Evolutionary conservation across 2,888 invertebrate species (phyloP).

Genomic region (Drosophila longiperda): DNA sequence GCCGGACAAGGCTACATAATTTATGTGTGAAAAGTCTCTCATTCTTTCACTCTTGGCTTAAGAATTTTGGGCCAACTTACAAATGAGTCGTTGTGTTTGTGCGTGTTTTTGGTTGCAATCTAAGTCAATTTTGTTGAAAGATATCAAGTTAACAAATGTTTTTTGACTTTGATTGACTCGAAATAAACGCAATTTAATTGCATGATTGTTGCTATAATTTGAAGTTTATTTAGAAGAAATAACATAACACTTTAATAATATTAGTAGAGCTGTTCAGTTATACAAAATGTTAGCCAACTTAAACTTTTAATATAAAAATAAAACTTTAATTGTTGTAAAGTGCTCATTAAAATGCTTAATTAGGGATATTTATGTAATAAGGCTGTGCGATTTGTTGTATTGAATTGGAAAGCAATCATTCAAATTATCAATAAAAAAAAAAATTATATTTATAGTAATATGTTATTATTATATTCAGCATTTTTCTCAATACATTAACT

Average conservation of each 20-base stretch:
- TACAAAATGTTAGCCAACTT: background rate
- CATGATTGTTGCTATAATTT: conserved; percentile 7
- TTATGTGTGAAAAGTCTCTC: conserved; percentile 72
- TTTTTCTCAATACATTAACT: background rate
- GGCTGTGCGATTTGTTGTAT: background rate
- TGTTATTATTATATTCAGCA: background rate
- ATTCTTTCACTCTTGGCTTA: conserved; percentile 54
- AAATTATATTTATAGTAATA: background rate
- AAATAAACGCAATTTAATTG: conserved; percentile 26
- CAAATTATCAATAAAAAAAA: background rate
- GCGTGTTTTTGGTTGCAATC: background rate
- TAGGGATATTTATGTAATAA: background rate
- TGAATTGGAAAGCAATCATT: background rate
- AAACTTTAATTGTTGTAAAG: background rate
- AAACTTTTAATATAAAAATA: too few species aligned
- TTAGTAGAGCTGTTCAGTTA: background rate
- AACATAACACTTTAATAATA: background rate
- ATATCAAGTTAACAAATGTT: conserved; percentile 66
- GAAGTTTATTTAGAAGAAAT: background rate
- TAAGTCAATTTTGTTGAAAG: conserved; percentile 68
- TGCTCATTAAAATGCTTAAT: background rate
- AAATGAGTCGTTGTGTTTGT: conserved; percentile 7
- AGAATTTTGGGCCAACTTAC: conserved; percentile 64
- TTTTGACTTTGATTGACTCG: conserved; percentile 45
- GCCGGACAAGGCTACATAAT: conserved; percentile 46